phyloP scores from a whole-genome alignment of 1,140 invertebrate genomes.

The Ceratosolen fusciceps region DNA sequence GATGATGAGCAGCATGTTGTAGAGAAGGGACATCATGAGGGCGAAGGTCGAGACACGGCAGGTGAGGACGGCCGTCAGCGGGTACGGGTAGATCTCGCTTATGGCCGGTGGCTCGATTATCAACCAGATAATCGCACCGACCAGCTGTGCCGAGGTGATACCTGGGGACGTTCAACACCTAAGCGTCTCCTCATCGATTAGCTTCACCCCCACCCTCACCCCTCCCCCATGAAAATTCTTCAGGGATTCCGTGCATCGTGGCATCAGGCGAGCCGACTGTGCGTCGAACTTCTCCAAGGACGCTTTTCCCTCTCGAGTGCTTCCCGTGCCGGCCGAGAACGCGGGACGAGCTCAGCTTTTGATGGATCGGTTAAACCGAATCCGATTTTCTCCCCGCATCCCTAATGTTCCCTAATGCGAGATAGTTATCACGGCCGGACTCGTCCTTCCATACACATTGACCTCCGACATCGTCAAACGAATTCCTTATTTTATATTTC shows the following conservation, averaged over 20 bases:
- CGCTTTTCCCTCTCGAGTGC: not conserved
- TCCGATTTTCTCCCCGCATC: no score
- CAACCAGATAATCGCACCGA: slow-evolving; percentile 78
- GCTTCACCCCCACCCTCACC: no score
- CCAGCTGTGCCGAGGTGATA: slow-evolving; percentile 75
- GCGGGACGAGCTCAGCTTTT: not conserved
- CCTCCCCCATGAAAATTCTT: no score
- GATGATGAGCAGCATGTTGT: slow-evolving; percentile 82
- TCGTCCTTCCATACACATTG: no score
- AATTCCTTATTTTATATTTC: not conserved
- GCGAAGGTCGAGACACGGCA: slow-evolving; percentile 81
- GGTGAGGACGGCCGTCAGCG: slow-evolving; percentile 76
- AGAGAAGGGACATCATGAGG: slow-evolving; percentile 80
- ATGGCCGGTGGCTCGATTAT: slow-evolving; percentile 77
- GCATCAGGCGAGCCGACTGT: no score
- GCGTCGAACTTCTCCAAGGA: not conserved
- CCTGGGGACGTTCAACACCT: slow-evolving; percentile 57
- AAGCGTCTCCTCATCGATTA: no score
- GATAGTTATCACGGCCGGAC: no score
- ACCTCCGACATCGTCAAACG: no score
- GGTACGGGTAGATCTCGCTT: slow-evolving; percentile 74
- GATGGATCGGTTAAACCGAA: not conserved
- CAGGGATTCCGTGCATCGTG: no score
- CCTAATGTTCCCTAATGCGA: no score
- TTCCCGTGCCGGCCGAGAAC: not conserved